Evolutionary conservation across 1,140 invertebrate genomes (phyloP), one percentile per base, ranked within the genome.

Genomic region (Trypoxylus dichotomus): DNA sequence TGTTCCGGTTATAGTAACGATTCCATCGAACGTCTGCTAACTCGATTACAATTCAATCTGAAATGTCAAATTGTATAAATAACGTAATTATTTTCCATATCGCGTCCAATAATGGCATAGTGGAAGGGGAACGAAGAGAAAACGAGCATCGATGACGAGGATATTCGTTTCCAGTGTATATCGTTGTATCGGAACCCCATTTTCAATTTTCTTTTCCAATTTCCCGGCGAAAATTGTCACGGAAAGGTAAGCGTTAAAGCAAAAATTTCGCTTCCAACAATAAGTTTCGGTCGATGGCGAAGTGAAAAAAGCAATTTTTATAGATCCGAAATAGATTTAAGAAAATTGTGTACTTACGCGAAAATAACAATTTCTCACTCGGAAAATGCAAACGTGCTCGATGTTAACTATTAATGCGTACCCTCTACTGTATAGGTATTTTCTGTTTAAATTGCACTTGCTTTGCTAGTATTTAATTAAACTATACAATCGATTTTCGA

Each of bases 51-150:
- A 73, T 73, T 73, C 71, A 73, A 73, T 73, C 71, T 73, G 71
- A 73, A 41, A 73, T 27, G 71, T 73, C 71, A 73, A 73, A 73
- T 73, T 73, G 71, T 73, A 73, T 73, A 73, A 73, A 73, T 73
- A 73, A 73, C 27, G 71, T 42, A 73, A 41, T 73, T 73, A 73
- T 63, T 63, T 63, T 63, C 60, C 60, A 63, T 63, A 63, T 63
- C 25, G 60, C 60, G 19, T 19, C 19, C 13, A 63, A 19, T 21
- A 27, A 24, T 21, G 60, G 21, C 19, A 3, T 11, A 3, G 5
- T 10, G n/a, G 60, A 7, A 63, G 19, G 19, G 21, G 60, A n/a
- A 7, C 21, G 6, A 24, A 11, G 10, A 63, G 60, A 63, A 47
- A 27, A 27, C 60, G 60, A 63, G 60, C 60, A 63, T 63, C 60